phyloP scores from a whole-genome alignment of 2,113 vertebrate genomes.

The Centropristis striata region DNA sequence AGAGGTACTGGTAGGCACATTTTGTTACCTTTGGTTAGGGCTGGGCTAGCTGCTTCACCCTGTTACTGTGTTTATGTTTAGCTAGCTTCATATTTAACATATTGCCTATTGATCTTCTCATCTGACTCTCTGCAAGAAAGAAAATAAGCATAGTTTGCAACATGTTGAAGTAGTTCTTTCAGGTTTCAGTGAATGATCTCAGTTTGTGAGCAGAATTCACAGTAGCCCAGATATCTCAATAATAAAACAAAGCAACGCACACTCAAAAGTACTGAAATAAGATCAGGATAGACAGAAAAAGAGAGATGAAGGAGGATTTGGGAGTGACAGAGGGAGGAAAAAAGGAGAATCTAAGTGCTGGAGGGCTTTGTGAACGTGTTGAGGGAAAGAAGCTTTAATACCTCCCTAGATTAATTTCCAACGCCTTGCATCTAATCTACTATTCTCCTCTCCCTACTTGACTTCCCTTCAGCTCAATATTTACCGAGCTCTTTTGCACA shows the following conservation, averaged over 20 bases:
- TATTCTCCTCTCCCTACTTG: conserved; percentile 41
- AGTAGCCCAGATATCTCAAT: neutral
- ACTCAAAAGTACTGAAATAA: conserved; percentile 3
- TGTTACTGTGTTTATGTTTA: neutral
- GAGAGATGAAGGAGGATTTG: conserved; percentile 38
- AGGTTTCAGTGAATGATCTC: neutral
- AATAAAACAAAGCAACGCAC: neutral
- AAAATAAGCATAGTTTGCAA: neutral
- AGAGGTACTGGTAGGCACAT: neutral
- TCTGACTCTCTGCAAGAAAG: neutral
- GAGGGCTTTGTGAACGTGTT: conserved; percentile 7
- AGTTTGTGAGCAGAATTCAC: neutral
- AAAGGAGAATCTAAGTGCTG: conserved; percentile 20
- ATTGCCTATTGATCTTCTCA: neutral
- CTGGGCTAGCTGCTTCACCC: neutral
- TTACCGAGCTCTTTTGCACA: conserved; percentile 65
- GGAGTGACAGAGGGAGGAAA: conserved; percentile 25
- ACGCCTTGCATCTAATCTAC: conserved; percentile 52
- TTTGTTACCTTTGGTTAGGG: neutral
- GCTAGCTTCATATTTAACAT: neutral
- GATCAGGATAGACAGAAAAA: conserved; percentile 10
- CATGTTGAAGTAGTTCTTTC: neutral
- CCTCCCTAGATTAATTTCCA: conserved; percentile 62
- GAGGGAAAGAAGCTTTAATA: conserved; percentile 44
- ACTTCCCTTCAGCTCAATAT: conserved; percentile 61